Base-by-base conservation (phyloP, 2,797 vertebrate genomes). In the Syndactyla subalaris region DNA sequence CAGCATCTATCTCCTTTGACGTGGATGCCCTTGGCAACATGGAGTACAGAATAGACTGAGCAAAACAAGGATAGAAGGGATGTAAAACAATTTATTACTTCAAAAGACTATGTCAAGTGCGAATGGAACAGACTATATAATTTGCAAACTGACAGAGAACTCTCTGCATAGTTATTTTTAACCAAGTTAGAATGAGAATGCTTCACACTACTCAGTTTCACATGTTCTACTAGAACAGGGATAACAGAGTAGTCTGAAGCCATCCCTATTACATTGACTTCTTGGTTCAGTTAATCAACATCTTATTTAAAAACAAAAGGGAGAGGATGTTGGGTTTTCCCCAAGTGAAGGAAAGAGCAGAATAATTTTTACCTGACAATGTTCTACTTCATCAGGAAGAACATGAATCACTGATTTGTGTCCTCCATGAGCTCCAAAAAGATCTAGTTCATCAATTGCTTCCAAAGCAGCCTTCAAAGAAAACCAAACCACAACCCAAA, bases 1-100 rank as follows among this genome's bases (percentile, higher is more conserved):
- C 99, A 18, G 99, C 99, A 48, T 99, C 99, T n/a, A 99, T 99
- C 97, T 99, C 99, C 97, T 99, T 99, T 10, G 99, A 99, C 0
- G 99, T 99, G 14, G 99, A 99, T 34, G 99, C 99, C 97, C 99
- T 98, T 16, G 99, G 99, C 95, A 99, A 97, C 99, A 99, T 99
- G 90, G 99, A 99, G 97, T 99, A 99, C 46, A 99, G 97, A 97
- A 99, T 99, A 91, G 99, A 99, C 99, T 99, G 96, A 71, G 96
- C 10, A 91, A 89, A 94, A 97, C 78, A 96, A 74, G 65, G 92
- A 93, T 38, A 94, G 41, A 76, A 95, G 34, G 32, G 18, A 92
- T 72, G 12, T 74, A 72, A 93, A 85, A 73, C 5, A 76, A 59
- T 62, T 86, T 34, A 17, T 58, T 71, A 32, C 45, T 72, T 89